Conservation (phyloP, 2,113 vertebrate genomes). For the Solea senegalensis region DNA sequence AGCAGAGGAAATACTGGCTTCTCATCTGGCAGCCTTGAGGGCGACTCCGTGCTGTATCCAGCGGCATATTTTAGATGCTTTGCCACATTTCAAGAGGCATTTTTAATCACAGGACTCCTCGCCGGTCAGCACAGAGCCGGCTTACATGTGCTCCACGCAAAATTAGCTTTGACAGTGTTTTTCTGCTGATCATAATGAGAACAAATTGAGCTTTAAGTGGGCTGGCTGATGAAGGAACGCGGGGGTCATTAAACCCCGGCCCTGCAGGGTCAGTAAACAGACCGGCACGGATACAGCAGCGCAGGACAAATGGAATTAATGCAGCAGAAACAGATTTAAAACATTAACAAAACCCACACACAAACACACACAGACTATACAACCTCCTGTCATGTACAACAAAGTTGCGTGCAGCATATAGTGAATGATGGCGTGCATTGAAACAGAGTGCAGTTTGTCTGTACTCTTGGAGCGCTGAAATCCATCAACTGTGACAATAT, state of each 20-base stretch:
- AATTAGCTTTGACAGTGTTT: constrained; percentile 57
- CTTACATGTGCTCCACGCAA: too few species aligned
- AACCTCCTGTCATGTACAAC: background rate
- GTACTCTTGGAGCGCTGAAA: too few species aligned
- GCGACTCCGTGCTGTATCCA: too few species aligned
- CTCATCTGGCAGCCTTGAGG: too few species aligned
- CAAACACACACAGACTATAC: background rate
- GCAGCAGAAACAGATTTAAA: constrained; percentile 10
- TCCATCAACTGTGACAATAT: too few species aligned
- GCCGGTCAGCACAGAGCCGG: constrained; percentile 50
- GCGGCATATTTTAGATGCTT: constrained; percentile 9
- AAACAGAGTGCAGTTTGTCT: too few species aligned
- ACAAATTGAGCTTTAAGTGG: constrained; percentile 64
- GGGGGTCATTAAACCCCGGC: constrained; percentile 10
- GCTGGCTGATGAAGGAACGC: constrained; percentile 41
- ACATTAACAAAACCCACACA: background rate
- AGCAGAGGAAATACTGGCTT: too few species aligned
- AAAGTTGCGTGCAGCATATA: background rate
- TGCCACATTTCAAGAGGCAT: constrained; percentile 19
- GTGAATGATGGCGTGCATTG: too few species aligned
- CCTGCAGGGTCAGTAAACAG: constrained; percentile 47
- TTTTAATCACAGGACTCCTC: constrained; percentile 29
- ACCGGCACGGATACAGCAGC: constrained; percentile 25
- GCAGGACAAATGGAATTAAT: constrained; percentile 47
- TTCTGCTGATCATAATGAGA: constrained; percentile 67